These are phyloP conservation scores for Turritopsis rubra DNA, from an alignment of 30 jellyfish, hydroid and myxozoan species.

Conservation along the genomic window DNA sequence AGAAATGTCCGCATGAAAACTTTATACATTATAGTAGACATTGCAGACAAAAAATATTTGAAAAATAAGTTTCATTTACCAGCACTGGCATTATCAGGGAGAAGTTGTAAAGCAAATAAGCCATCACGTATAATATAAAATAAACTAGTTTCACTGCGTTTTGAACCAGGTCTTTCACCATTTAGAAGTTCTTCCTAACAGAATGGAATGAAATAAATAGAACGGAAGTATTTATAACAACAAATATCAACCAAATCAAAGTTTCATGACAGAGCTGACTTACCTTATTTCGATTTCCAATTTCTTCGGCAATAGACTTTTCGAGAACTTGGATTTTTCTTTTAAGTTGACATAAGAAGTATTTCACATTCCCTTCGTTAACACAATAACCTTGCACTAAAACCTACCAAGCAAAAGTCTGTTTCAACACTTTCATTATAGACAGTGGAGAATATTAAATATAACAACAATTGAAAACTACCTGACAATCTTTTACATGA, in stretches of 20 bases:
- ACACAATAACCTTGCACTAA: conserved; percentile 86
- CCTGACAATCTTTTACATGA: conserved; percentile 83
- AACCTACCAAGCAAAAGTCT: conserved; percentile 42
- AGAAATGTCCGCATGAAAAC: not conserved
- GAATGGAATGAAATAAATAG: not conserved
- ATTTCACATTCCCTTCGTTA: conserved; percentile 43
- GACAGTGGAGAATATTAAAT: not conserved
- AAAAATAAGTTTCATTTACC: conserved; percentile 51
- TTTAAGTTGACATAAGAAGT: conserved; percentile 58
- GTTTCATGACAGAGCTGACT: too few relatives aligned
- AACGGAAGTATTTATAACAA: too few relatives aligned
- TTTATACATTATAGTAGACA: not conserved
- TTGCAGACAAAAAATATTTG: not conserved
- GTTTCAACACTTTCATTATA: not conserved
- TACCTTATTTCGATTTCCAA: conserved; percentile 49
- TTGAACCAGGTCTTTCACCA: conserved; percentile 4
- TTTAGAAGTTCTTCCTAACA: not conserved
- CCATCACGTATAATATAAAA: conserved; percentile 89
- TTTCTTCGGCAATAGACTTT: conserved; percentile 54
- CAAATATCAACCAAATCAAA: too few relatives aligned
- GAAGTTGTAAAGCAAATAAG: conserved; percentile 77
- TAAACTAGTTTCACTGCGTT: conserved; percentile 50
- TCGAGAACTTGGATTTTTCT: conserved; percentile 58
- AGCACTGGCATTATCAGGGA: conserved; percentile 98
- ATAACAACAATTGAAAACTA: not conserved